These are phyloP conservation scores for Tenualosa thibaudeaui DNA, from an alignment of 2,797 vertebrate species.

Conservation along the genomic window DNA sequence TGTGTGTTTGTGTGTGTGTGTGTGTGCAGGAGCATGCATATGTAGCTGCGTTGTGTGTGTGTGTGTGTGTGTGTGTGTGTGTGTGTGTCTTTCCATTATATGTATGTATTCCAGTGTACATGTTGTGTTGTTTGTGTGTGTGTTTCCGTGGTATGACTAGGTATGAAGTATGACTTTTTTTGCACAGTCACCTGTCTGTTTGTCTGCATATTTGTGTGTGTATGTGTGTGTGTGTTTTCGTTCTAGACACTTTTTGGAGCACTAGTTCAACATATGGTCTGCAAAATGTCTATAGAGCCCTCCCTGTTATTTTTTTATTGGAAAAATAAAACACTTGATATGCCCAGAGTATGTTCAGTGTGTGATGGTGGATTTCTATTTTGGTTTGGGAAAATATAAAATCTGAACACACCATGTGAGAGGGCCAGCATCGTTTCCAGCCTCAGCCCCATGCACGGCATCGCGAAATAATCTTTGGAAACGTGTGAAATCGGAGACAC, in stretches of 20 bases:
- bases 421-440: constrained; percentile 18
- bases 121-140: not conserved
- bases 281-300: constrained; percentile 6
- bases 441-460: not conserved
- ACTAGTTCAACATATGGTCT: constrained; percentile 17
- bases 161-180: not conserved
- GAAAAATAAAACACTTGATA: constrained; percentile 25
- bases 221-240: not conserved
- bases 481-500: constrained; percentile 43
- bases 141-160: constrained; percentile 23
- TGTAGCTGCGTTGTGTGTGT: not conserved
- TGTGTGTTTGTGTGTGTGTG: not conserved
- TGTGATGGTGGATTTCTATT: constrained; percentile 14
- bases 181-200: constrained; percentile 18
- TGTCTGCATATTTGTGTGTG: constrained; percentile 27
- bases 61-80: constrained; percentile 3
- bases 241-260: not conserved
- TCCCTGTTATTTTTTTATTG: constrained; percentile 15
- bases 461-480: constrained; percentile 38
- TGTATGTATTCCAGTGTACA: not conserved
- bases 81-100: constrained; percentile 9
- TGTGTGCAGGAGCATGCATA: not conserved
- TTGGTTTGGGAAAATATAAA: constrained; percentile 33
- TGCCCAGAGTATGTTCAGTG: constrained; percentile 13
- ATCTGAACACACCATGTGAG: constrained; percentile 25